Evolutionary conservation across 2,797 vertebrate genomes (phyloP).

Genomic region (Ctenopoma kingsleyae): DNA sequence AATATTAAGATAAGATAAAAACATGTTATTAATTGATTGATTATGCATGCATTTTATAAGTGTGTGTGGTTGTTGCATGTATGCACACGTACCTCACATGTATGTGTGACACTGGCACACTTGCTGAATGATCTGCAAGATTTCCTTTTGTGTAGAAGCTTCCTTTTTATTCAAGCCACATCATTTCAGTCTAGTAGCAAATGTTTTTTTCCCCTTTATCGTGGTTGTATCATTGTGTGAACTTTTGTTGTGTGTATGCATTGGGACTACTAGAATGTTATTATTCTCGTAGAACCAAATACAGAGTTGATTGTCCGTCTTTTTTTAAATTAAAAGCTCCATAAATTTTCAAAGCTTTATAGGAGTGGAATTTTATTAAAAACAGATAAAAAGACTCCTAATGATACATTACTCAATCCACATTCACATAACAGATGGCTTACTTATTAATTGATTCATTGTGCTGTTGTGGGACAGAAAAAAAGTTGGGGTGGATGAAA

Average conservation of each 20-base stretch:
- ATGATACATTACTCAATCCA: conserved; percentile 59
- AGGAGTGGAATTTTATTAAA: conserved; percentile 69
- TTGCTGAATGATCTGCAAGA: conserved; percentile 18
- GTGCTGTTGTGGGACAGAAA: conserved; percentile 41
- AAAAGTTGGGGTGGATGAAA: conserved; percentile 31
- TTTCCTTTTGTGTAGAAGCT: conserved; percentile 16
- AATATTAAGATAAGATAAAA: not conserved
- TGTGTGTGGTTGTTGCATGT: conserved; percentile 1
- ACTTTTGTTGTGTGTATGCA: conserved; percentile 13
- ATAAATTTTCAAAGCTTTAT: conserved; percentile 70
- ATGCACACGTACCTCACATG: not conserved
- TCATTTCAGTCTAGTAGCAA: conserved; percentile 42
- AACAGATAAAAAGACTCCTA: conserved; percentile 60
- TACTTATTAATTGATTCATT: conserved; percentile 74
- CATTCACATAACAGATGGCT: conserved; percentile 59
- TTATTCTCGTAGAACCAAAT: conserved; percentile 47
- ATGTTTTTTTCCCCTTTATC: conserved; percentile 8
- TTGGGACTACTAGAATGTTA: conserved; percentile 28
- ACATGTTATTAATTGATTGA: too few species aligned
- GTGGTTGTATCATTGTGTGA: conserved; percentile 26
- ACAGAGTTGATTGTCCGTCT: conserved; percentile 20
- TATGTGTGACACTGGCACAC: not conserved
- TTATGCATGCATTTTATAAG: not conserved
- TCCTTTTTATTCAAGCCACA: conserved; percentile 29
- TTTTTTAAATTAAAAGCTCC: conserved; percentile 58